phyloP scores from a whole-genome alignment of 2,113 vertebrate species.

The Zosterops borbonicus region DNA sequence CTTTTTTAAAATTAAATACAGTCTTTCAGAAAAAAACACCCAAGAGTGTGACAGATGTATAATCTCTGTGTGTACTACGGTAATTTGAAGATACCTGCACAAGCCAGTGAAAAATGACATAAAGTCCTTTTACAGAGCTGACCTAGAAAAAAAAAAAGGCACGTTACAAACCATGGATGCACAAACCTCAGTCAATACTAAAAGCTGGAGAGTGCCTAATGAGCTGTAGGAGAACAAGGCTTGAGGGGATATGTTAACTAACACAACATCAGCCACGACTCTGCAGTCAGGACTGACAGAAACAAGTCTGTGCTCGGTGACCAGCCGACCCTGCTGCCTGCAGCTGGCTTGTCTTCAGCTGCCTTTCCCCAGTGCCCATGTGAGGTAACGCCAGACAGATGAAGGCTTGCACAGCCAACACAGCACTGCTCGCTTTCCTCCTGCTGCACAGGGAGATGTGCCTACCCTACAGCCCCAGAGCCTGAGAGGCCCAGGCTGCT shows the following conservation, averaged over 20 bases:
- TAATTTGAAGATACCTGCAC: not conserved
- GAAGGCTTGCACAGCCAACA: not conserved
- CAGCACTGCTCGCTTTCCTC: fast-evolving
- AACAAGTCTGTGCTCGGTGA: not conserved
- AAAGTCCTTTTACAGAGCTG: not conserved
- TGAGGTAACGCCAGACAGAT: fast-evolving
- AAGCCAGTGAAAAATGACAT: not conserved
- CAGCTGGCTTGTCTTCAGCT: not conserved
- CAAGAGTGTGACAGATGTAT: not conserved
- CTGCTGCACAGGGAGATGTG: fast-evolving
- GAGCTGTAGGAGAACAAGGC: not conserved
- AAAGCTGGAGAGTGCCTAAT: not conserved
- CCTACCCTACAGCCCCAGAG: fast-evolving
- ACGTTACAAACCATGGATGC: not conserved
- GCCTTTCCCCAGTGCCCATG: not conserved
- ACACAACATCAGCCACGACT: not conserved
- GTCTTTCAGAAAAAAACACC: not conserved
- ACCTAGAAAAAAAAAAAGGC: not conserved
- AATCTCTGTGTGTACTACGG: not conserved
- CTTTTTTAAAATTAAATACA: not conserved
- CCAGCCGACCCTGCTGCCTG: not conserved
- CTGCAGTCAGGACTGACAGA: not conserved
- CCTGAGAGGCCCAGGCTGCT: not conserved
- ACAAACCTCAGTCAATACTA: not conserved
- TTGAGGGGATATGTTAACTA: slow-evolving; percentile 15